A percentile compares a stretch with the other conserved stretches of the same genome.
Evolutionary conservation across 1,140 invertebrate species (phyloP).

Genomic region (Zaprionus taronus): DNA sequence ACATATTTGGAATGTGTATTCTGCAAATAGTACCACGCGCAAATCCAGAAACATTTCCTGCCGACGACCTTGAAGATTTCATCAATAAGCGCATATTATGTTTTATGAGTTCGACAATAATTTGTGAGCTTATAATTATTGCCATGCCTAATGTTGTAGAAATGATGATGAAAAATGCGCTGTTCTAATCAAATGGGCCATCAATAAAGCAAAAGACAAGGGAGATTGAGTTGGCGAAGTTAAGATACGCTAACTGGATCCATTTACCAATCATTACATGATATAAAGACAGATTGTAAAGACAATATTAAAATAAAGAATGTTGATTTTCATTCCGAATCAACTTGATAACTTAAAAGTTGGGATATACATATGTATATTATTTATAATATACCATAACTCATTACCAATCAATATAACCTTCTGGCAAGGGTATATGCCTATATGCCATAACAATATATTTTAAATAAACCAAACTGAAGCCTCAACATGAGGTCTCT

Average conservation of each 20-base stretch:
- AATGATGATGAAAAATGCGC: conserved; percentile 53
- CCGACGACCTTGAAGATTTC: conserved; percentile 19
- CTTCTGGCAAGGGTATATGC: conserved; percentile 3
- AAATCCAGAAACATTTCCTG: conserved; percentile 6
- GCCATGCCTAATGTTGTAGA: conserved; percentile 46
- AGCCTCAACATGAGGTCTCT: background rate
- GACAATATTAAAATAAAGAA: too few species aligned
- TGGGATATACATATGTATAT: background rate
- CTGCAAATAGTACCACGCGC: background rate
- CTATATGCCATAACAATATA: conserved; percentile 16
- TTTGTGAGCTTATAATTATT: conserved; percentile 45
- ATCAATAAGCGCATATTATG: conserved; percentile 28
- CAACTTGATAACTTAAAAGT: background rate
- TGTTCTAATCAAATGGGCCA: conserved; percentile 59
- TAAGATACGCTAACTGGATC: background rate
- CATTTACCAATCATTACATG: too few species aligned
- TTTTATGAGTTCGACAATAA: conserved; percentile 29
- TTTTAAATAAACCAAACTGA: conserved; percentile 22
- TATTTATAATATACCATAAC: background rate
- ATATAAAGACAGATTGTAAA: too few species aligned
- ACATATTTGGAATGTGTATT: conserved; percentile 8
- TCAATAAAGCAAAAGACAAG: conserved; percentile 19
- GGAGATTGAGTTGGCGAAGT: conserved; percentile 1
- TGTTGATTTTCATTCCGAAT: too few species aligned
- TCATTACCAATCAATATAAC: background rate